Conservation (phyloP, 2,888 invertebrate genomes). For the Pogonocherus hispidulus region DNA sequence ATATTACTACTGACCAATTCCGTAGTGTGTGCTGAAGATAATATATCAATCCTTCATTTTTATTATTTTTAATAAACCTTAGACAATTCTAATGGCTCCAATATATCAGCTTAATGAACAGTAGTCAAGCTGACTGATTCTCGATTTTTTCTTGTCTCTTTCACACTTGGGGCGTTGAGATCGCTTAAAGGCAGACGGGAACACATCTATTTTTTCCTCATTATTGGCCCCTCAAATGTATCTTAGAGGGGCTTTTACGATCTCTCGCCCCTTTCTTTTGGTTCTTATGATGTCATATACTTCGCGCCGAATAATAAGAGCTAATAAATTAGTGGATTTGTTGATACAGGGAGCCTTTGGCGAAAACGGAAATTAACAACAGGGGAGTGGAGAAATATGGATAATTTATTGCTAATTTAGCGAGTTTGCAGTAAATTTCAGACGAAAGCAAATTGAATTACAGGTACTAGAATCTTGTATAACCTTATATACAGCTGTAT, state of each 20-base stretch:
- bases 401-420: constrained; percentile 2
- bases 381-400: neutral
- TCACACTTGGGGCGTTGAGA: constrained; percentile 42
- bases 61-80: constrained; percentile 47
- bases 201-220: constrained; percentile 49
- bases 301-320: constrained; percentile 22
- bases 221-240: constrained; percentile 39
- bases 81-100: constrained; percentile 36
- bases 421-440: neutral
- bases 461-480: neutral
- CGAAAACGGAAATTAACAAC: constrained; percentile 5
- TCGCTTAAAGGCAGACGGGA: constrained; percentile 40
- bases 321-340: constrained; percentile 26
- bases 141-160: constrained; percentile 49
- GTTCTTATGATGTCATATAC: constrained; percentile 27
- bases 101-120: constrained; percentile 50
- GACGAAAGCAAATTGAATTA: neutral
- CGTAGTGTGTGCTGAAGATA: constrained; percentile 13
- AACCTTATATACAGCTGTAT: too few species aligned
- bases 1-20: constrained; percentile 16
- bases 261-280: constrained; percentile 21
- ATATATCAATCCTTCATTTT: constrained; percentile 42
- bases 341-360: constrained; percentile 3
- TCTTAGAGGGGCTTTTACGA: constrained; percentile 34
- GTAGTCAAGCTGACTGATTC: constrained; percentile 46